phyloP scores from a whole-genome alignment of 2,113 vertebrate species.

The Neolamprologus variostigma region DNA sequence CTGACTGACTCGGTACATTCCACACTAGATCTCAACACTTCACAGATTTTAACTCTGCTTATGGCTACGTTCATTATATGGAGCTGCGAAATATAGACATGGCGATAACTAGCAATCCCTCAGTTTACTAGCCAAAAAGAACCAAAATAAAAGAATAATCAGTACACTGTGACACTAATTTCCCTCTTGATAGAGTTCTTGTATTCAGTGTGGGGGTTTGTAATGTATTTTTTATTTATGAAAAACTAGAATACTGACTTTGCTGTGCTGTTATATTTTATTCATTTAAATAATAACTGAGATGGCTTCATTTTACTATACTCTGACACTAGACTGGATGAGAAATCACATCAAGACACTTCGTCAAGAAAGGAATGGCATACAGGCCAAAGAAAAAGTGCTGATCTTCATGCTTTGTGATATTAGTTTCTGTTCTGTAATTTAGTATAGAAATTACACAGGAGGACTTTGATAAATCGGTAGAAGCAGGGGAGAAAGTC shows the following conservation, averaged over 20 bases:
- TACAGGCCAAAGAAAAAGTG: neutral
- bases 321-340: neutral
- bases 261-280: neutral
- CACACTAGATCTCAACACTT: slow-evolving; percentile 9
- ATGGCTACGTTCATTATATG: neutral
- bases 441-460: neutral
- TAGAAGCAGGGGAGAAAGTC: neutral
- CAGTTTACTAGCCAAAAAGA: neutral
- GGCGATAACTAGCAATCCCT: neutral
- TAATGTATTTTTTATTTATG: neutral
- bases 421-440: neutral
- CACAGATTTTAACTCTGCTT: neutral
- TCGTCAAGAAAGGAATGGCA: neutral
- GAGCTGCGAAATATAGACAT: neutral
- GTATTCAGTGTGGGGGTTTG: neutral
- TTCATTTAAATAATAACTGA: neutral
- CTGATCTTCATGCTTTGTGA: neutral
- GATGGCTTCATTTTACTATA: neutral
- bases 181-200: neutral
- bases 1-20: slow-evolving; percentile 25
- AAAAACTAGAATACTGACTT: neutral
- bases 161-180: neutral
- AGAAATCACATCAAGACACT: neutral
- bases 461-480: neutral
- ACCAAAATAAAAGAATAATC: neutral